Conservation (phyloP, 2,888 invertebrate species). For the Rhyacophila evoluta region DNA sequence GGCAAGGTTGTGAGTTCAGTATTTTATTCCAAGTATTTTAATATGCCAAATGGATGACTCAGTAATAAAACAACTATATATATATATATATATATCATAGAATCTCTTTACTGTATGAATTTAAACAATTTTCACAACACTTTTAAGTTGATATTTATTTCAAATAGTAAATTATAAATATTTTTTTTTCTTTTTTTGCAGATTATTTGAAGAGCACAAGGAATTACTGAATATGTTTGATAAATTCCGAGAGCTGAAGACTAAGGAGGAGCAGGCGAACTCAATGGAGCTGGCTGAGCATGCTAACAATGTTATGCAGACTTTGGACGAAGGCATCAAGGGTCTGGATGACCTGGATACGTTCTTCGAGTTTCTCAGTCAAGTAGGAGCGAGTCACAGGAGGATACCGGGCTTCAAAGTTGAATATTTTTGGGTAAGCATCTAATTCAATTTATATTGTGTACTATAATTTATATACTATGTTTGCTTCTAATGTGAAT, state of each 20-base stretch:
- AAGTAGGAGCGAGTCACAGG: slow-evolving; percentile 85
- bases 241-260: slow-evolving; percentile 83
- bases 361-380: slow-evolving; percentile 84
- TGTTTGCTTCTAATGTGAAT: no score
- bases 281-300: slow-evolving; percentile 89
- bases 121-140: no score
- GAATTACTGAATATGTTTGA: slow-evolving; percentile 84
- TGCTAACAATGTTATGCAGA: slow-evolving; percentile 90
- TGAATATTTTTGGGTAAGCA: slow-evolving; percentile 91
- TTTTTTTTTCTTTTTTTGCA: slow-evolving; percentile 60
- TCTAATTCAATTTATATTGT: neutral
- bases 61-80: no score
- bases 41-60: no score
- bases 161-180: neutral
- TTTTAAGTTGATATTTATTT: no score
- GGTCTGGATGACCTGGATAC: slow-evolving; percentile 87
- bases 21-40: no score
- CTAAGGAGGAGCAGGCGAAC: slow-evolving; percentile 83
- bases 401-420: slow-evolving; percentile 88
- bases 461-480: neutral
- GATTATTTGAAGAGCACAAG: slow-evolving; percentile 87
- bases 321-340: slow-evolving; percentile 89
- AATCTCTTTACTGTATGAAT: no score
- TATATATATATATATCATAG: no score
- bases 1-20: no score